phyloP scores from a whole-genome alignment of 2,113 vertebrate genomes.

The Triplophysa siluroides region DNA sequence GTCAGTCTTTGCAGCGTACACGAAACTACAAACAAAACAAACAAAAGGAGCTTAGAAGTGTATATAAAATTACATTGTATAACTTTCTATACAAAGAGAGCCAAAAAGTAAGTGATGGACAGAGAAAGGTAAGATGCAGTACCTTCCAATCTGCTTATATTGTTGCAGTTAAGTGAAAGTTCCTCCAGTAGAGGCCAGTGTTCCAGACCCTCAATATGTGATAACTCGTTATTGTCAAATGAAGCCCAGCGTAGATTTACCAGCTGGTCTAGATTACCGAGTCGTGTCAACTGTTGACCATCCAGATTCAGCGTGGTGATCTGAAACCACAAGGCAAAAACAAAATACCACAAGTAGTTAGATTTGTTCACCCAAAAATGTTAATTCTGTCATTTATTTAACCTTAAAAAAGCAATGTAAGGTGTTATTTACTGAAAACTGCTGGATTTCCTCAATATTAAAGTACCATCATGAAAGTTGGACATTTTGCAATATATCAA shows the following conservation, averaged over 20 bases:
- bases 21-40: constrained; percentile 71
- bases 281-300: constrained; percentile 77
- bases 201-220: constrained; percentile 79
- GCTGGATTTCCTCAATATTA: too few species aligned
- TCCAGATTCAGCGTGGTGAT: constrained; percentile 84
- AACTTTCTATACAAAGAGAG: background rate
- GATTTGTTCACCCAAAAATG: background rate
- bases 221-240: constrained; percentile 83
- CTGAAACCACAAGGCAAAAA: constrained; percentile 60
- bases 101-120: background rate
- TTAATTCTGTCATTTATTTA: background rate
- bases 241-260: constrained; percentile 85
- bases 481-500: background rate
- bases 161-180: constrained; percentile 82
- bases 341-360: background rate
- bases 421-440: background rate
- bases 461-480: background rate
- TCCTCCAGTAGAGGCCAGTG: constrained; percentile 80
- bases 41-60: constrained; percentile 53
- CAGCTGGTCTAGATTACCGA: constrained; percentile 77
- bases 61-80: too few species aligned
- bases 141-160: constrained; percentile 78
- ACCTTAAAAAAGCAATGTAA: too few species aligned
- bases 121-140: background rate
- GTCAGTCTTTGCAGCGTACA: constrained; percentile 75